A percentile compares a stretch with the other conserved stretches of the same genome.
These are phyloP conservation scores for Muscina levida DNA, from an alignment of 2,888 invertebrate genomes.

Conservation along the genomic window DNA sequence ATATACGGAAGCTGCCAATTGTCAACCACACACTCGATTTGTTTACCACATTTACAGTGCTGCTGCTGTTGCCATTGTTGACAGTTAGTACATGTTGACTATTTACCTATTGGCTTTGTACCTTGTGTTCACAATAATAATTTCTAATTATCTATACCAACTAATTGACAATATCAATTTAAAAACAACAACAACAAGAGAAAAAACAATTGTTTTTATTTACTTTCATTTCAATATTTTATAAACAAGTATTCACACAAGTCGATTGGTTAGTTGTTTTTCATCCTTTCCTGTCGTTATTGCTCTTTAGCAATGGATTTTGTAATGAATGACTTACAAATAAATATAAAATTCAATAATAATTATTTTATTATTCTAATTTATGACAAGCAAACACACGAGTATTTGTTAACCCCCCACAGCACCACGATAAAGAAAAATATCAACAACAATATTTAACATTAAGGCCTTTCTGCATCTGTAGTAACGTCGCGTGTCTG, in stretches of 20 bases:
- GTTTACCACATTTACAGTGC: too few species aligned
- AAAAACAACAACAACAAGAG: not conserved
- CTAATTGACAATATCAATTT: conserved; percentile 6
- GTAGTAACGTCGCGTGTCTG: not conserved
- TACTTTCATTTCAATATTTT: not conserved
- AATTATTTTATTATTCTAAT: conserved; percentile 26
- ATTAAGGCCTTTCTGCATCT: too few species aligned
- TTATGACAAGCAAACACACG: not conserved
- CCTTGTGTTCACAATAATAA: too few species aligned
- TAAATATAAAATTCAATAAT: conserved; percentile 27
- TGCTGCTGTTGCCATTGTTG: too few species aligned
- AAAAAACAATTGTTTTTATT: not conserved
- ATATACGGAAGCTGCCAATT: too few species aligned
- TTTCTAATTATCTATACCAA: too few species aligned
- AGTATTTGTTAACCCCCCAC: too few species aligned
- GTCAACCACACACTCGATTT: too few species aligned
- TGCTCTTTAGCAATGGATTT: not conserved
- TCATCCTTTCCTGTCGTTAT: not conserved
- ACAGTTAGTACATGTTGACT: too few species aligned
- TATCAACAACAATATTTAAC: too few species aligned
- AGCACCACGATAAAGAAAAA: too few species aligned
- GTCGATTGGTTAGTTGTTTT: not conserved
- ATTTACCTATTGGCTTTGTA: too few species aligned
- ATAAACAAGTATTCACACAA: not conserved
- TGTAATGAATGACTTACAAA: conserved; percentile 5